These are phyloP conservation scores for Sylvilagus floridanus DNA, from an alignment of 2,797 vertebrate genomes.

Conservation along the genomic window DNA sequence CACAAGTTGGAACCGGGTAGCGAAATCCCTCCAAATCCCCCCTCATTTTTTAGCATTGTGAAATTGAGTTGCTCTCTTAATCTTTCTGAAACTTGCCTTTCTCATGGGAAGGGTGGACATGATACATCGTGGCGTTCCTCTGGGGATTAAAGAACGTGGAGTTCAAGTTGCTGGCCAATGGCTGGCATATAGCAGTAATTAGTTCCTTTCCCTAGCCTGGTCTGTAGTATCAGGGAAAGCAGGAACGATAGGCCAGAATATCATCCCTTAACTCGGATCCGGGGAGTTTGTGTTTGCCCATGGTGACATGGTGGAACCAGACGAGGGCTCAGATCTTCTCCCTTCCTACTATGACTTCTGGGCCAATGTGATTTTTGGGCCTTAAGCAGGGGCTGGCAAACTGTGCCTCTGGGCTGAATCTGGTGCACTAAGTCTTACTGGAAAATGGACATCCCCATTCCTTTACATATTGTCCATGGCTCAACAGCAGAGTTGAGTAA, in stretches of 20 bases:
- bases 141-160: not conserved
- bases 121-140: not conserved
- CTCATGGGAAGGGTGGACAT: not conserved
- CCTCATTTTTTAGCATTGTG: not conserved
- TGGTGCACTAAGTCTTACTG: constrained; percentile 35
- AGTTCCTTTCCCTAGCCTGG: not conserved
- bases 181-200: not conserved
- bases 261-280: not conserved
- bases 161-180: not conserved
- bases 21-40: not conserved
- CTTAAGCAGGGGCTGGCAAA: not conserved
- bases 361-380: not conserved
- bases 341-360: not conserved
- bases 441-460: not conserved
- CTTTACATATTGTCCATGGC: not conserved
- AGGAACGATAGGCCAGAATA: not conserved
- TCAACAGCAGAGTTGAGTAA: not conserved
- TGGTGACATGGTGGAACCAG: not conserved
- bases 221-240: not conserved
- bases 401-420: not conserved
- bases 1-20: not conserved
- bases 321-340: not conserved
- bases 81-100: not conserved
- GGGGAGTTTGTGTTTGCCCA: not conserved
- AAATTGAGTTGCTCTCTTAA: not conserved